Conservation (phyloP, 2,888 invertebrate genomes). For the Diachrysia chrysitis region DNA sequence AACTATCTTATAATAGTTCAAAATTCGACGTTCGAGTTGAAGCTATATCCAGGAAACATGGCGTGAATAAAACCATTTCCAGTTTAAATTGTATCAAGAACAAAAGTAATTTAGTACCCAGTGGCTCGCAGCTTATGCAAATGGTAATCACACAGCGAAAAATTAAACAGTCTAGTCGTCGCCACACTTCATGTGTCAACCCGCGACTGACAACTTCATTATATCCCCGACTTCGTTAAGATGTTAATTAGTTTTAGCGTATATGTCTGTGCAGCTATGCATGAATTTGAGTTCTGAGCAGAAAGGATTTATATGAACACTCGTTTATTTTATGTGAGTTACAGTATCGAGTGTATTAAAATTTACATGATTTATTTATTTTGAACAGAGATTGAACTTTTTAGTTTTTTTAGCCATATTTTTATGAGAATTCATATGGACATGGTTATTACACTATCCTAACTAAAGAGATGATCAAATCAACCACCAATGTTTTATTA, state of each 20-base stretch:
- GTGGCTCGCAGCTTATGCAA: constrained; percentile 76
- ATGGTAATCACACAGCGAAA: constrained; percentile 74
- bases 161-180: constrained; percentile 69
- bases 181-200: constrained; percentile 52
- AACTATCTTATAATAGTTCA: constrained; percentile 3
- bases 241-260: constrained; percentile 51
- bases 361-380: not conserved
- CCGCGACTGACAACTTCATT: constrained; percentile 51
- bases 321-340: not conserved
- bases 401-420: too few species aligned
- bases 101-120: constrained; percentile 69
- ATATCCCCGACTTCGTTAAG: constrained; percentile 51
- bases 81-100: constrained; percentile 41
- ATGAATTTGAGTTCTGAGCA: constrained; percentile 14
- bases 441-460: too few species aligned
- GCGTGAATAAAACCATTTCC: constrained; percentile 36
- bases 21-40: not conserved
- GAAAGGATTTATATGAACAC: not conserved
- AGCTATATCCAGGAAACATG: not conserved
- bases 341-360: constrained; percentile 1
- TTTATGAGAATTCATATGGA: too few species aligned
- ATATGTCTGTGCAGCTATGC: constrained; percentile 7
- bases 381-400: not conserved
- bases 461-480: too few species aligned
- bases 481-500: too few species aligned